Evolutionary conservation across 2,888 invertebrate genomes (phyloP), one percentile per base, ranked within the genome.

Genomic region (Hymenopus coronatus): DNA sequence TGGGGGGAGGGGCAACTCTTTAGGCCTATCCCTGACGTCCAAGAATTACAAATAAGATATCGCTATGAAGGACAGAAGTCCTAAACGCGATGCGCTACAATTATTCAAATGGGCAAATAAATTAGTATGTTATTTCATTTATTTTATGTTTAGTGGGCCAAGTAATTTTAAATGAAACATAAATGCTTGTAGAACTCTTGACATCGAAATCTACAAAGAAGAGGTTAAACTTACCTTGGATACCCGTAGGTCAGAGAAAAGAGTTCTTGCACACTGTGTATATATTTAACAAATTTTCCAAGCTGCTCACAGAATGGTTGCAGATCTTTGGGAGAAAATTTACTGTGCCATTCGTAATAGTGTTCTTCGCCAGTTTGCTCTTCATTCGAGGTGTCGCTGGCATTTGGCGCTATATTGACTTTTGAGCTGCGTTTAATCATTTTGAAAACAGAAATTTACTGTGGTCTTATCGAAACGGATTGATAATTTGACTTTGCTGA

Each of bases 281-380:
- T 88, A 88, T 90, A 92, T 30, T 91, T 90, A 28, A 92, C 89
- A 87, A 92, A 92, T 85, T 91, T 91, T 88, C 91, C 91, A 2
- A 92, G 89, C 88, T 91, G 91, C 28, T 92, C 90, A 88, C 92
- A 92, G 89, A 92, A 91, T 8, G 84, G 89, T 8, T 90, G 89
- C 83, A 92, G 83, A 89, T 91, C 90, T 27, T 90, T 88, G 0
- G 89, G 89, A 25, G 88, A 83, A 15, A 90, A 70, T 70, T 86
- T 91, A 46, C 90, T 87, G 88, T 85, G 33, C 25, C 87, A 86
- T 27, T 89, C 86, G 3, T 87, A 85, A 20, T 25, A 28, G 4
- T 82, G 25, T 33, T 83, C 81, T 27, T 83, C 30, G 46, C 33
- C 70, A 20, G 54, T 70, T 70, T 70, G 20, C 54, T 70, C 54